Percentiles rank a stretch among this genome's conserved stretches.
phyloP scores from a whole-genome alignment of 2,113 vertebrate species.

The Tympanuchus pallidicinctus region DNA sequence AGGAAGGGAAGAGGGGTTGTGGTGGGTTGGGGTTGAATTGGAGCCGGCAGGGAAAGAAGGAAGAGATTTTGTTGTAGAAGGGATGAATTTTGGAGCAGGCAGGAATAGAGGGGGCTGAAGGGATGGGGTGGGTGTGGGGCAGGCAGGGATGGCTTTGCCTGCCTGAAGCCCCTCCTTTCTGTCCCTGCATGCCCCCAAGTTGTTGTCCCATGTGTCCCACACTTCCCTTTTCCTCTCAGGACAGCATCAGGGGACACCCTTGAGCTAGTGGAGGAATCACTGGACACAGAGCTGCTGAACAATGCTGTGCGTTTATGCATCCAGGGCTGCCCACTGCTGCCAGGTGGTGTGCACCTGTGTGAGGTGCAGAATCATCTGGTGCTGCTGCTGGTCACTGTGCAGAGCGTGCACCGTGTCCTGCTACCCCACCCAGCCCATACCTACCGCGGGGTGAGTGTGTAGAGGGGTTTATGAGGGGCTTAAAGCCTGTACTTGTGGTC shows the following conservation, averaged over 20 bases:
- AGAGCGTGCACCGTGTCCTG: constrained; percentile 89
- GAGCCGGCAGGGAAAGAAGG: too few relatives aligned
- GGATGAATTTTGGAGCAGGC: neutral
- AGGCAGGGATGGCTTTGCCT: too few relatives aligned
- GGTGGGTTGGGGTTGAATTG: too few relatives aligned
- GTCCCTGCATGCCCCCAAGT: too few relatives aligned
- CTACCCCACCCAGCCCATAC: constrained; percentile 90
- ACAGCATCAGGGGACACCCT: constrained; percentile 85
- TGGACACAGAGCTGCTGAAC: constrained; percentile 91
- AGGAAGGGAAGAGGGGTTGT: too few relatives aligned
- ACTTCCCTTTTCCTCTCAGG: constrained; percentile 66
- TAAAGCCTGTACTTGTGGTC: neutral
- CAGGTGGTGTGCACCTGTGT: constrained; percentile 86
- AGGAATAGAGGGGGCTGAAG: neutral
- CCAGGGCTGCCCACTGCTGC: constrained; percentile 84
- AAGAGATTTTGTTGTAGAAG: too few relatives aligned
- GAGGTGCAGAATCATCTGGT: constrained; percentile 88
- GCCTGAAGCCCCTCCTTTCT: too few relatives aligned
- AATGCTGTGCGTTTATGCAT: constrained; percentile 84
- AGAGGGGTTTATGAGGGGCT: neutral
- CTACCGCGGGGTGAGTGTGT: constrained; percentile 87
- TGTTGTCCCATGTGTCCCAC: rapidly evolving
- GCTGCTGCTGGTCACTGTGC: constrained; percentile 87
- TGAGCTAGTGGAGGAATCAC: constrained; percentile 90
- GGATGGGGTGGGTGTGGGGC: neutral